phyloP scores from a whole-genome alignment of 2,797 vertebrate species.

The Rhabdophis nuchalis region DNA sequence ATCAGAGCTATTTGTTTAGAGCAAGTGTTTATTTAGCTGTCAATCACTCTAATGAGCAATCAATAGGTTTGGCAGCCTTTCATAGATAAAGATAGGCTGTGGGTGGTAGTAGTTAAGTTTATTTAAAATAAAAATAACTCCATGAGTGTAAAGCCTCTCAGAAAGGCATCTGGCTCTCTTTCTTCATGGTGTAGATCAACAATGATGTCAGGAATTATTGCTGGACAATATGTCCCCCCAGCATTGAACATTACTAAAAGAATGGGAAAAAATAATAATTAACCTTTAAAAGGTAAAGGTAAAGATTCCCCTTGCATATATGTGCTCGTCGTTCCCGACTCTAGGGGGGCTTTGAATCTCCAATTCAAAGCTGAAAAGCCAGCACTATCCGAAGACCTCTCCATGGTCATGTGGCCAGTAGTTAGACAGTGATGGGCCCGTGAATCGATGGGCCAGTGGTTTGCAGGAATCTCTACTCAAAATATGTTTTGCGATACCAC shows the following conservation, averaged over 20 bases:
- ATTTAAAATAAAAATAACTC: background rate
- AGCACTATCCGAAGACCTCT: too few species aligned
- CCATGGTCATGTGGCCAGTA: too few species aligned
- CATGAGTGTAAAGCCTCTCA: background rate
- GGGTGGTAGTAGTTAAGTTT: background rate
- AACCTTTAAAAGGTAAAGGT: background rate
- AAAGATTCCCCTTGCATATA: too few species aligned
- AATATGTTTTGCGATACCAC: background rate
- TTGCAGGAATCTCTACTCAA: background rate
- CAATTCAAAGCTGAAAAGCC: too few species aligned
- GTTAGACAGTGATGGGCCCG: background rate
- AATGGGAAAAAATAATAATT: background rate
- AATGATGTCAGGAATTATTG: background rate
- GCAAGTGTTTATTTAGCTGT: background rate
- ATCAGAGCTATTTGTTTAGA: constrained; percentile 19
- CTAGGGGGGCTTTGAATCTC: too few species aligned
- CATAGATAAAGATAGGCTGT: constrained; percentile 15
- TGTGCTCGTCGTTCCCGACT: too few species aligned
- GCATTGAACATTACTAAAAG: background rate
- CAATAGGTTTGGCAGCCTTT: constrained; percentile 17
- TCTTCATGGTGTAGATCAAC: background rate
- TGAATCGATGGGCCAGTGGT: background rate
- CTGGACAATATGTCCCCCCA: background rate
- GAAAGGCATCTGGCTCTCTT: background rate
- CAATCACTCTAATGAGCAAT: background rate